A percentile compares a stretch with the other conserved stretches of the same genome.
These are phyloP conservation scores for Copsychus sechellarum DNA, from an alignment of 2,113 vertebrate species.

Conservation along the genomic window DNA sequence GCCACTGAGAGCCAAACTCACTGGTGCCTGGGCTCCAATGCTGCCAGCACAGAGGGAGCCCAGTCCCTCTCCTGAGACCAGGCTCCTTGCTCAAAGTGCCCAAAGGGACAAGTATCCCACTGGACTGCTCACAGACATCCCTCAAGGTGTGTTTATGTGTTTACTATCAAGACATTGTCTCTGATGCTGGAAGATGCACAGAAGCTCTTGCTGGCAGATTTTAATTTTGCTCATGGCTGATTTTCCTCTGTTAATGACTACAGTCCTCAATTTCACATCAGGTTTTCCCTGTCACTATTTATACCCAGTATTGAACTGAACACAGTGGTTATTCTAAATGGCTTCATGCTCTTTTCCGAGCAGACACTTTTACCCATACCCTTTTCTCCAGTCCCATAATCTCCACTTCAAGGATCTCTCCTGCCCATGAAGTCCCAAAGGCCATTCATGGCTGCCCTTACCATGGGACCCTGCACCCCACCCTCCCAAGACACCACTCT, in stretches of 20 bases:
- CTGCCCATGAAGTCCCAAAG: not conserved
- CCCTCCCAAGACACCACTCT: not conserved
- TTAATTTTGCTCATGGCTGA: slow-evolving; percentile 20
- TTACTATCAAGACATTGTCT: not conserved
- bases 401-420: not conserved
- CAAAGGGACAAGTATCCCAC: not conserved
- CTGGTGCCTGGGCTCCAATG: not conserved
- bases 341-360: not conserved
- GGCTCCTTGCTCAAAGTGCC: not conserved
- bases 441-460: not conserved
- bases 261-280: not conserved
- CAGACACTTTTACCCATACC: not conserved
- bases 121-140: not conserved
- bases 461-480: not conserved
- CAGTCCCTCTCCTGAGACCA: rapidly evolving
- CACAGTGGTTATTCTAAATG: not conserved
- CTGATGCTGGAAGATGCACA: slow-evolving; percentile 1
- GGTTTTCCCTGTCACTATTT: not conserved
- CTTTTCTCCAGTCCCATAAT: not conserved
- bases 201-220: not conserved
- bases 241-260: slow-evolving; percentile 38
- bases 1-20: not conserved
- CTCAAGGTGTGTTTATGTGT: not conserved
- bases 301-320: not conserved
- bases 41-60: not conserved